Conservation (phyloP, 2,888 invertebrate species). For the Zaprionus obscuricornis region DNA sequence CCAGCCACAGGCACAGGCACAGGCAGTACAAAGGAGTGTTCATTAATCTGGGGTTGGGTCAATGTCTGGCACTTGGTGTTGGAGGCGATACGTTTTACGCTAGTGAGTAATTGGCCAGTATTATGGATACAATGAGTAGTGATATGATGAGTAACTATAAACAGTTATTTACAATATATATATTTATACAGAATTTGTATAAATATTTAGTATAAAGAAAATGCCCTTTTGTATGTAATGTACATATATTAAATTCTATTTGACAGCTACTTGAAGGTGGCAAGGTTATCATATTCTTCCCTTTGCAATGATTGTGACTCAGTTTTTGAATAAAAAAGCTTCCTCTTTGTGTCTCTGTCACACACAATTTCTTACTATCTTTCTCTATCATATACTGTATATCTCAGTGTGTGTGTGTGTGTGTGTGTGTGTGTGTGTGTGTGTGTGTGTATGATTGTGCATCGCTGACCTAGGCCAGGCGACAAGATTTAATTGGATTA, state of each 20-base stretch:
- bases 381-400: too few relatives aligned
- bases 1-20: too few relatives aligned
- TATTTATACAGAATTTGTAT: background rate
- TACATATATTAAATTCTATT: too few relatives aligned
- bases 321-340: conserved; percentile 10
- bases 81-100: conserved; percentile 6
- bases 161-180: too few relatives aligned
- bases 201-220: conserved; percentile 13
- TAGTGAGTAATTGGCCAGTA: conserved; percentile 37
- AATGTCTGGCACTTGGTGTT: conserved; percentile 14
- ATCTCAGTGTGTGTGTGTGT: too few relatives aligned
- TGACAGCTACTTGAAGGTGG: conserved; percentile 29
- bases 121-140: background rate
- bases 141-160: too few relatives aligned
- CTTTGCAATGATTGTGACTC: conserved; percentile 34
- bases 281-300: conserved; percentile 39
- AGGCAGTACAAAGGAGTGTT: conserved; percentile 18
- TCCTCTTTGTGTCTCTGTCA: background rate
- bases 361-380: background rate
- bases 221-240: background rate
- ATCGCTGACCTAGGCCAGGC: conserved; percentile 55
- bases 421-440: too few relatives aligned
- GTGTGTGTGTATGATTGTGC: too few relatives aligned
- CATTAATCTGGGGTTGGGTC: conserved; percentile 16
- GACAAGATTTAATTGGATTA: conserved; percentile 67